These are phyloP conservation scores for Alectura lathami DNA, from an alignment of 2,113 vertebrate genomes.

Conservation along the genomic window DNA sequence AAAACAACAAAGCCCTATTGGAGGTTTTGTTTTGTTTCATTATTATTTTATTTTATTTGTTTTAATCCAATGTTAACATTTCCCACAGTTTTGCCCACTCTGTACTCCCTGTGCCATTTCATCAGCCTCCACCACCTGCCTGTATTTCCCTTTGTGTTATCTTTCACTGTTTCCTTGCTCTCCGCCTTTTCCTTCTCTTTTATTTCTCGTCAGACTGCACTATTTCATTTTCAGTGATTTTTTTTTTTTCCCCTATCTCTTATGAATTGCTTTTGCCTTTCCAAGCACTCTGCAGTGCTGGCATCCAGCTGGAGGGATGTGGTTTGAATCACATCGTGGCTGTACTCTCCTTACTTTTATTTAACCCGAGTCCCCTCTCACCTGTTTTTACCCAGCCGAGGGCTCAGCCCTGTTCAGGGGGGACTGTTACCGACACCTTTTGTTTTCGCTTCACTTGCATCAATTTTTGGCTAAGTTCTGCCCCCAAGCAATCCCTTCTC, in stretches of 20 bases:
- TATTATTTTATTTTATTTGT: not conserved
- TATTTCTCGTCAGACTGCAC: not conserved
- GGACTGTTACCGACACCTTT: not conserved
- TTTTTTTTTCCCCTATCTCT: not conserved
- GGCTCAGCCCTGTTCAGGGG: not conserved
- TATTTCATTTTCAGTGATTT: not conserved
- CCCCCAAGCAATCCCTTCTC: not conserved
- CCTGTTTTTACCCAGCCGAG: not conserved
- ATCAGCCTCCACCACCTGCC: not conserved
- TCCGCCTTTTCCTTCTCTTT: not conserved
- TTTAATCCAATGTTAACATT: not conserved
- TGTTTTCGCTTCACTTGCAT: not conserved
- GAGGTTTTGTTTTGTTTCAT: not conserved
- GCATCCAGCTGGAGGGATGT: not conserved
- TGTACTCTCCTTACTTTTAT: not conserved
- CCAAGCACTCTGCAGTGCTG: not conserved
- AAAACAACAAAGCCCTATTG: not conserved
- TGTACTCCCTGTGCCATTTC: not conserved
- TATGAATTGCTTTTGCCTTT: not conserved
- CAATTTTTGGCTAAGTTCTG: not conserved
- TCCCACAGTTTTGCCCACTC: not conserved
- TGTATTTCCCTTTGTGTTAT: not conserved
- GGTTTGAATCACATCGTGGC: not conserved
- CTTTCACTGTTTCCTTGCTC: not conserved
- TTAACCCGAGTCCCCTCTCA: accelerated